Evolutionary conservation across 2,797 vertebrate species (phyloP), one percentile per base, ranked within the genome.

Genomic region (Apodemus agrarius): DNA sequence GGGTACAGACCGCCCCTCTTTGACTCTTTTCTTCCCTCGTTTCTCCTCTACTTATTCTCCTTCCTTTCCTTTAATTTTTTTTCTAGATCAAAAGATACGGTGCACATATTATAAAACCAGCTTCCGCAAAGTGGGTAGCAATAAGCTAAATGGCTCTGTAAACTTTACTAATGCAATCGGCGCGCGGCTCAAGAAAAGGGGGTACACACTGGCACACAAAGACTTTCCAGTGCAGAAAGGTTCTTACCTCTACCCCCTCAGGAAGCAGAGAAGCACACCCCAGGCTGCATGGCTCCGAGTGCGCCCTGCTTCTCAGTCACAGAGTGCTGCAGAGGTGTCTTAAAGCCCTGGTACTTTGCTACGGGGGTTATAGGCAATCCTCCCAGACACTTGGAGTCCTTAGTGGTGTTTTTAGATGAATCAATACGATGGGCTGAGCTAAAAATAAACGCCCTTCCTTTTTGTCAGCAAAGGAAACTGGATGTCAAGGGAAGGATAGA

Each of bases 1-100:
- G n/a, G 97, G 97, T 92, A 97, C 98, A 97, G 98, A 98, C 49
- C 72, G 90, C 26, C 34, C 79, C 85, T 94, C 88, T 59, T 78
- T 85, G 59, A 43, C 40, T 79, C 76, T 78, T 74, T 85, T 63
- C 89, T 93, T 92, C 69, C 97, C 96, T 96, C 91, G 96, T 92
- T 96, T 85, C 98, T 99, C 98, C 31, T 52, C 63, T 24, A 3
- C 63, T 93, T 89, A 34, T 93, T 98, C 8, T 76, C 37, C 7
- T 78, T 2, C 16, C 31, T 57, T 13, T 31, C 54, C 46, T 40
- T 49, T 54, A 8, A 61, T 63, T 94, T 79, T 19, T 5, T 93
- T 75, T 21, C 21, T 7, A 95, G 90, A 49, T 72, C 49, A 91
- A 95, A 94, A 74, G 37, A 12, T 21, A 49, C 6, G 0, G 61